Conservation (phyloP, 2,113 vertebrate genomes). For the Prunella fulvescens region DNA sequence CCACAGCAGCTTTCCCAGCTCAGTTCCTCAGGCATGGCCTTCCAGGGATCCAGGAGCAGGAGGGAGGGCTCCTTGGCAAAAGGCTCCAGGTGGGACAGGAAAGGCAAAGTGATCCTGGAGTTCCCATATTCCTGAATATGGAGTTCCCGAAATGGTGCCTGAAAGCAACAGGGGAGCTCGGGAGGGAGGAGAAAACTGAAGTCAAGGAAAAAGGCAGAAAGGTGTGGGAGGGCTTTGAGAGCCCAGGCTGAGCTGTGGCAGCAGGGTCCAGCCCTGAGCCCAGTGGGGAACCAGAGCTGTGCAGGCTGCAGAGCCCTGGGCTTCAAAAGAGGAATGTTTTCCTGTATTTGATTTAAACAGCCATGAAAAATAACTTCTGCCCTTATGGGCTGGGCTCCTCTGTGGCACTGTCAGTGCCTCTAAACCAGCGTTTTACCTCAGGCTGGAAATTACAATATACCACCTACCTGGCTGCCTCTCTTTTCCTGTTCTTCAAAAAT, state of each 20-base stretch:
- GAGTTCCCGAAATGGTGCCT: neutral
- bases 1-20: neutral
- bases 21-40: neutral
- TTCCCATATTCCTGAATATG: neutral
- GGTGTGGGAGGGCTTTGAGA: neutral
- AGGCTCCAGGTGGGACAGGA: neutral
- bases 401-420: neutral
- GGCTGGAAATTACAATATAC: neutral
- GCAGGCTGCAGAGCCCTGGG: neutral
- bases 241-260: neutral
- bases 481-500: neutral
- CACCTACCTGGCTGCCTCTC: neutral
- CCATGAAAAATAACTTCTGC: neutral
- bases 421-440: fast-evolving
- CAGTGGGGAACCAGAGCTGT: neutral
- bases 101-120: neutral
- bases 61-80: neutral
- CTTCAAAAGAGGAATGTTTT: neutral
- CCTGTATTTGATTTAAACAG: neutral
- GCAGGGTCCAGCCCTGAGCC: fast-evolving
- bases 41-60: neutral
- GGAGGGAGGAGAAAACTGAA: neutral
- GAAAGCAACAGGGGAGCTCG: neutral
- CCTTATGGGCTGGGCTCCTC: neutral
- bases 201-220: neutral